Evolutionary conservation across 2,888 invertebrate genomes (phyloP).

Genomic region (Athetis lepigone): DNA sequence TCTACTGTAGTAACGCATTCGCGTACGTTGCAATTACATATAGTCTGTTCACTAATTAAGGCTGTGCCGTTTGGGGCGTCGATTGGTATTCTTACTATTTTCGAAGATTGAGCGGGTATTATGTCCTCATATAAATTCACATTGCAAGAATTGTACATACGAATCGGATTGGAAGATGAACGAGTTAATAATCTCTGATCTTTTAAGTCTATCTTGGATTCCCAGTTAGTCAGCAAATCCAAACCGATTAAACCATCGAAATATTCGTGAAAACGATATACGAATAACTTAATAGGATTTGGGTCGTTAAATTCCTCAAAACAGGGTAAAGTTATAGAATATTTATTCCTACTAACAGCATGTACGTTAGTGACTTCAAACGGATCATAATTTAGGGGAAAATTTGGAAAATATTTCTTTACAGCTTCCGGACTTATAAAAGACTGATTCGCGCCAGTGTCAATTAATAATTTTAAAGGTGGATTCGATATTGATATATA

Average conservation of each 20-base stretch:
- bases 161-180: neutral
- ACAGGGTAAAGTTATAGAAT: slow-evolving; percentile 40
- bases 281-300: neutral
- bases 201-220: neutral
- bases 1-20: slow-evolving; percentile 3
- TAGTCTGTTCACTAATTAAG: neutral
- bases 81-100: slow-evolving; percentile 4
- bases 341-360: slow-evolving; percentile 51
- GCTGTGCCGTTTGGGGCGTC: too few species aligned
- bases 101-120: slow-evolving; percentile 7
- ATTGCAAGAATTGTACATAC: slow-evolving; percentile 1
- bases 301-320: slow-evolving; percentile 1
- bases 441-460: slow-evolving; percentile 59
- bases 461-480: slow-evolving; percentile 57
- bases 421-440: slow-evolving; percentile 60
- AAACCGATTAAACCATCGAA: slow-evolving; percentile 2
- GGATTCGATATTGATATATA: slow-evolving; percentile 56
- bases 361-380: slow-evolving; percentile 63
- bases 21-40: neutral
- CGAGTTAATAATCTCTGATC: neutral
- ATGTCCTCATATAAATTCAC: slow-evolving; percentile 7
- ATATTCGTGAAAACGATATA: slow-evolving; percentile 1
- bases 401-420: slow-evolving; percentile 32
- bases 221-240: neutral
- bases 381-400: slow-evolving; percentile 51